phyloP scores from a whole-genome alignment of 2,888 invertebrate genomes.

The Plebejus argus region DNA sequence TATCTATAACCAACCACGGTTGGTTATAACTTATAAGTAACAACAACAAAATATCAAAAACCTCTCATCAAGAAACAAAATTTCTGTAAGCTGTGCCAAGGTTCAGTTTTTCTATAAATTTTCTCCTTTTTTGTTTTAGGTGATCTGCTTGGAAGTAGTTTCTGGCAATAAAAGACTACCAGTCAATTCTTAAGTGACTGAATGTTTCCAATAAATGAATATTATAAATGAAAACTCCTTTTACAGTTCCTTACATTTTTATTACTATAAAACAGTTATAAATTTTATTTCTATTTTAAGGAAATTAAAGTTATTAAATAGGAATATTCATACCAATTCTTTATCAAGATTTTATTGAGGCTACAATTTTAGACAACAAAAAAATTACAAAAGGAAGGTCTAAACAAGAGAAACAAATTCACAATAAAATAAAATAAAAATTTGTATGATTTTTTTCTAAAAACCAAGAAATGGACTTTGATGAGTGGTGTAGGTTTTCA shows the following conservation, averaged over 20 bases:
- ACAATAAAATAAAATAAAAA: too few relatives aligned
- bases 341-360: not conserved
- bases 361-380: not conserved
- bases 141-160: not conserved
- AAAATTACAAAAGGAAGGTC: not conserved
- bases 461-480: too few relatives aligned
- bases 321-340: not conserved
- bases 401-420: too few relatives aligned
- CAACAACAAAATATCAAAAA: too few relatives aligned
- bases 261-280: not conserved
- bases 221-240: not conserved
- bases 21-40: too few relatives aligned
- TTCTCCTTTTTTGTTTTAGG: not conserved
- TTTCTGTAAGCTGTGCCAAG: too few relatives aligned
- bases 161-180: not conserved
- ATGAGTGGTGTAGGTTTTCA: too few relatives aligned
- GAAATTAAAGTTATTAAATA: not conserved
- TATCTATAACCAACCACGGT: too few relatives aligned
- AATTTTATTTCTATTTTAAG: not conserved
- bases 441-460: too few relatives aligned
- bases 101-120: not conserved
- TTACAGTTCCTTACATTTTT: not conserved
- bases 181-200: not conserved
- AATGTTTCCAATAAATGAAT: not conserved
- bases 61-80: too few relatives aligned